Evolutionary conservation across 2,888 invertebrate species (phyloP), one percentile per base, ranked within the genome.

Genomic region (Operophtera brumata): DNA sequence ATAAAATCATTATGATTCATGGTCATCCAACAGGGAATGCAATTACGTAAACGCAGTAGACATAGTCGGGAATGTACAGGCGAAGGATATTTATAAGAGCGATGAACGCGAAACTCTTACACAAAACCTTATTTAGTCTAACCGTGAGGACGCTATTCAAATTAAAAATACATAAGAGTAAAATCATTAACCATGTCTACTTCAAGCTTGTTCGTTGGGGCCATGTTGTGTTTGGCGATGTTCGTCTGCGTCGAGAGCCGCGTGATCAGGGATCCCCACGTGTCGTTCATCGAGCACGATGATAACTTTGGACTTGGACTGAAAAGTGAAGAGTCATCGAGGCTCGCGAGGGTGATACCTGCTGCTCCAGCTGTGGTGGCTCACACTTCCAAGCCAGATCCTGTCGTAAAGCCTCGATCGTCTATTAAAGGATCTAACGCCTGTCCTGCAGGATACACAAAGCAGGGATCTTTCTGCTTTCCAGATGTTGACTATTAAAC

Each of bases 341-440:
- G 10, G 26, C 8, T 41, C 7, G 11, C 12, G 30, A 14, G 48
- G 12, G 30, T 7, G 3, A 10, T 39, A 9, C 43, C 44, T 8
- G 20, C 13, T 11, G 25, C 45, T 9, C 55, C 55, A 1, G 53
- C 36, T 0, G 45, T 46, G 4, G 14, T 42, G 1, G 47, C 44
- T 6, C 40, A 32, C 12, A 42, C 47, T 12, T 13, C 45, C 8
- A 48, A 49, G 32, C 47, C 61, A 12, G 32, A 36, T 1, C 45
- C 30, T n/a, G 28, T 8, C 12, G 25, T 53, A 10, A n/a, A 43
- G 12, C 0, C 8, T 14, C 71, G 77, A 3, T 14, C 46, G n/a
- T 11, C 32, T 8, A 13, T 53, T 12, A 36, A 13, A 14, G 28
- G 35, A 12, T 0, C 14, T 8, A 36, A 37, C 10, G 20, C 30